A percentile compares a stretch with the other conserved stretches of the same genome.
Evolutionary conservation across 2,113 vertebrate species (phyloP).

Genomic region (Pseudorasbora parva): DNA sequence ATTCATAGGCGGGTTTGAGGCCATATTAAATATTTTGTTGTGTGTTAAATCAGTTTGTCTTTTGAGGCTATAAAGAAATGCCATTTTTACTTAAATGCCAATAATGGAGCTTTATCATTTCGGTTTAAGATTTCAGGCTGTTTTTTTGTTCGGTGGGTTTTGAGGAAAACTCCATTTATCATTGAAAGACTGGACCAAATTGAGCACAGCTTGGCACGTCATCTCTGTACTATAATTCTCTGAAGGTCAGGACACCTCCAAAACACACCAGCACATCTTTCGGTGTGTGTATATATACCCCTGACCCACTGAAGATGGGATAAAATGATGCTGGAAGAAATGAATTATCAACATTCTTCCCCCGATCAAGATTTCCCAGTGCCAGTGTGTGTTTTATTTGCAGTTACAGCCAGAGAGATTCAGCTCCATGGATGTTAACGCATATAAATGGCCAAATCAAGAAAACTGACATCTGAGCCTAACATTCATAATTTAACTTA

Average conservation of each 20-base stretch:
- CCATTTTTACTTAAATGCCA: conserved; percentile 18
- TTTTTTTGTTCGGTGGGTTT: conserved; percentile 42
- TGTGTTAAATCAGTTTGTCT: conserved; percentile 51
- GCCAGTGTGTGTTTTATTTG: conserved; percentile 47
- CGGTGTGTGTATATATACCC: not conserved
- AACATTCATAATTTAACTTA: conserved; percentile 45
- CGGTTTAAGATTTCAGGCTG: conserved; percentile 45
- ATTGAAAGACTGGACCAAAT: not conserved
- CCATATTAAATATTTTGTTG: conserved; percentile 59
- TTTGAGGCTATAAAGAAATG: conserved; percentile 31
- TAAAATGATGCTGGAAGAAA: conserved; percentile 4
- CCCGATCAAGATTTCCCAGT: not conserved
- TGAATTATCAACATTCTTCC: not conserved
- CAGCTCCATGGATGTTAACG: conserved; percentile 9
- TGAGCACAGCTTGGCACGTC: not conserved
- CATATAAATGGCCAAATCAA: conserved; percentile 5
- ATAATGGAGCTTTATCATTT: conserved; percentile 32
- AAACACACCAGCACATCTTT: not conserved
- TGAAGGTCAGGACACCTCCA: conserved; percentile 10
- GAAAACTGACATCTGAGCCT: conserved; percentile 39
- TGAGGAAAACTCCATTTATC: conserved; percentile 7
- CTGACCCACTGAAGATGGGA: not conserved
- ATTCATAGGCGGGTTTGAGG: conserved; percentile 63
- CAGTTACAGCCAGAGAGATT: conserved; percentile 23
- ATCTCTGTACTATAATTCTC: not conserved